These are phyloP conservation scores for Takifugu flavidus DNA, from an alignment of 2,113 vertebrate genomes.

Conservation along the genomic window DNA sequence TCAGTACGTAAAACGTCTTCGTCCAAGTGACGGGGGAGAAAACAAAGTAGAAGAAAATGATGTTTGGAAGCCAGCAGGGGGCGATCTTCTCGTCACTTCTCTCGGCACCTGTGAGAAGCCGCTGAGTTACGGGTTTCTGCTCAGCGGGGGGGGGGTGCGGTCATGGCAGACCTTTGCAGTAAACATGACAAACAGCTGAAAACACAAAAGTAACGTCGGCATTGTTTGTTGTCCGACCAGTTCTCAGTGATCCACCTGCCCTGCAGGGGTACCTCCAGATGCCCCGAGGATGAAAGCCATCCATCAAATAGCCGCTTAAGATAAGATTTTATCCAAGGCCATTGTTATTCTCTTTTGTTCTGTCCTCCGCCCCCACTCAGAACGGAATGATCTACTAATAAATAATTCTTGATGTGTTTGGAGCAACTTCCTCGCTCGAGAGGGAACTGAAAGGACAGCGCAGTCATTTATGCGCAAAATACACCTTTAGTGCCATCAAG, in stretches of 20 bases:
- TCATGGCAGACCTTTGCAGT: background rate
- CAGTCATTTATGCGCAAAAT: background rate
- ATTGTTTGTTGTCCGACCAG: too few relatives aligned
- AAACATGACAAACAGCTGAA: too few relatives aligned
- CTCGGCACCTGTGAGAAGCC: conserved; percentile 22
- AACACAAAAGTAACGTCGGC: too few relatives aligned
- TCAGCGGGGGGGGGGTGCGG: conserved; percentile 6
- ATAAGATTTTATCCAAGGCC: conserved; percentile 57
- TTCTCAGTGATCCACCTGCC: too few relatives aligned
- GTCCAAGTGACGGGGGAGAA: background rate
- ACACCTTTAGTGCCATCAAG: too few relatives aligned
- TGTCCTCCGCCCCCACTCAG: conserved; percentile 49
- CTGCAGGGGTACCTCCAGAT: too few relatives aligned
- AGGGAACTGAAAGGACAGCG: conserved; percentile 56
- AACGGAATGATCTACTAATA: conserved; percentile 16
- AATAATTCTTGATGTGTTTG: conserved; percentile 46
- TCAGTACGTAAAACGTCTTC: background rate
- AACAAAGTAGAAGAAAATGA: conserved; percentile 9
- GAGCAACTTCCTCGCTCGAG: conserved; percentile 58
- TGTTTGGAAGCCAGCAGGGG: conserved; percentile 43
- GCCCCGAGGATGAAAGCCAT: too few relatives aligned
- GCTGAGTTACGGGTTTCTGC: conserved; percentile 6
- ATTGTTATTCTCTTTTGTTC: conserved; percentile 43
- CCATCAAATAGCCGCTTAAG: too few relatives aligned
- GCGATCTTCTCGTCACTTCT: conserved; percentile 42